A percentile compares a stretch with the other conserved stretches of the same genome.
These are phyloP conservation scores for Galleria mellonella DNA, from an alignment of 1,140 invertebrate species.

Conservation along the genomic window DNA sequence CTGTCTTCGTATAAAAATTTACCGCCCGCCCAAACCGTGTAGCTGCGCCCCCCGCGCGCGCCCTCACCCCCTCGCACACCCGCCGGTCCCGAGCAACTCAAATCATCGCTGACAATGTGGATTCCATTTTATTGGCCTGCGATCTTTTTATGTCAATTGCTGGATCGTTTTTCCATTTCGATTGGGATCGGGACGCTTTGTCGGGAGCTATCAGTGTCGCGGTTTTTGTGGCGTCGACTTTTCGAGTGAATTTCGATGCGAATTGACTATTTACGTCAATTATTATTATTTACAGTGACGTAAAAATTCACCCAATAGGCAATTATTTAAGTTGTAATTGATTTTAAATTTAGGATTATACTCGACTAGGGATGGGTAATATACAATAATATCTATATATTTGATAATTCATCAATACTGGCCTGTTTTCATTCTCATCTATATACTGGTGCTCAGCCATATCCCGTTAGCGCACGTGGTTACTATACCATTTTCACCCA, in stretches of 20 bases:
- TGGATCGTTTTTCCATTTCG: slow-evolving; percentile 53
- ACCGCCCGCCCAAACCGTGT: slow-evolving; percentile 66
- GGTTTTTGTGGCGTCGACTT: slow-evolving; percentile 18
- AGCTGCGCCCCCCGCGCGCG: slow-evolving; percentile 9
- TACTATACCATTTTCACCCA: too few species aligned
- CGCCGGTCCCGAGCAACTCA: slow-evolving; percentile 17
- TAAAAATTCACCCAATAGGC: too few species aligned
- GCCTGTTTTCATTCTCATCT: too few species aligned
- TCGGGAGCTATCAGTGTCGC: slow-evolving; percentile 7
- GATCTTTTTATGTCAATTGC: slow-evolving; percentile 67
- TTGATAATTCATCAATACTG: too few species aligned
- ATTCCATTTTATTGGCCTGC: slow-evolving; percentile 58
- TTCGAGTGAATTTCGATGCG: slow-evolving; percentile 23
- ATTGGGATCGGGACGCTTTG: slow-evolving; percentile 22
- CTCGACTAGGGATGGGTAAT: too few species aligned
- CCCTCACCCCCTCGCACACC: slow-evolving; percentile 2
- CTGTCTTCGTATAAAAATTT: slow-evolving; percentile 41
- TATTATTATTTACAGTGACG: too few species aligned
- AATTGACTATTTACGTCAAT: too few species aligned
- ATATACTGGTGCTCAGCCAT: too few species aligned
- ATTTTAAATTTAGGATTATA: too few species aligned
- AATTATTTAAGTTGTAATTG: too few species aligned
- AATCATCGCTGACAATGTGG: slow-evolving; percentile 63
- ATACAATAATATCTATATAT: too few species aligned
- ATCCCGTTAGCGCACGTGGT: too few species aligned